These are phyloP conservation scores for Daphoenositta chrysoptera DNA, from an alignment of 2,113 vertebrate species.

Conservation along the genomic window DNA sequence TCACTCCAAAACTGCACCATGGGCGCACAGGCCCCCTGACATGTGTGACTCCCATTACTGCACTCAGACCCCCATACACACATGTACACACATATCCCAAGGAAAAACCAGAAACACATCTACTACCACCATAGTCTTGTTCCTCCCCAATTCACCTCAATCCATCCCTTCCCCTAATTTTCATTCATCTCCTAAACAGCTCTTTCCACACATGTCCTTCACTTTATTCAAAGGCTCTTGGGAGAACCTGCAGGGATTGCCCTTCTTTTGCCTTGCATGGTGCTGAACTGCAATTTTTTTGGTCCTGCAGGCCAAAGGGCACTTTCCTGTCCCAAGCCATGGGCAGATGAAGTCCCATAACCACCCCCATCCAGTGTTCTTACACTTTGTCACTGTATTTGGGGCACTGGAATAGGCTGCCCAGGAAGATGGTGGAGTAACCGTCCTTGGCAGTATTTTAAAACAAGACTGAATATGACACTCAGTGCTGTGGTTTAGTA, in stretches of 20 bases:
- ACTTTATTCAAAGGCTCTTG: neutral
- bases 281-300: neutral
- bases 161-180: neutral
- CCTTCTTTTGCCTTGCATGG: neutral
- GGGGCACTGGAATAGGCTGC: neutral
- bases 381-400: neutral
- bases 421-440: neutral
- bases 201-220: neutral
- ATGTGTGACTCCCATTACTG: neutral
- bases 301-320: rapidly evolving
- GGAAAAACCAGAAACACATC: neutral
- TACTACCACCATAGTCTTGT: neutral
- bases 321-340: neutral
- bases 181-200: neutral
- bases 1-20: neutral
- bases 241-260: neutral
- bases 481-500: neutral
- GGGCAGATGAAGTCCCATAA: neutral
- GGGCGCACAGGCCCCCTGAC: neutral
- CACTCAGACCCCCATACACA: neutral
- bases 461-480: neutral
- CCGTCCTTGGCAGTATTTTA: rapidly evolving
- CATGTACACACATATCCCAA: rapidly evolving
- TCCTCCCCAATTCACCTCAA: neutral
- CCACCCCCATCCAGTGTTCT: neutral